Conservation (phyloP, 2,888 invertebrate species). For the Hoplodrina blanda region DNA sequence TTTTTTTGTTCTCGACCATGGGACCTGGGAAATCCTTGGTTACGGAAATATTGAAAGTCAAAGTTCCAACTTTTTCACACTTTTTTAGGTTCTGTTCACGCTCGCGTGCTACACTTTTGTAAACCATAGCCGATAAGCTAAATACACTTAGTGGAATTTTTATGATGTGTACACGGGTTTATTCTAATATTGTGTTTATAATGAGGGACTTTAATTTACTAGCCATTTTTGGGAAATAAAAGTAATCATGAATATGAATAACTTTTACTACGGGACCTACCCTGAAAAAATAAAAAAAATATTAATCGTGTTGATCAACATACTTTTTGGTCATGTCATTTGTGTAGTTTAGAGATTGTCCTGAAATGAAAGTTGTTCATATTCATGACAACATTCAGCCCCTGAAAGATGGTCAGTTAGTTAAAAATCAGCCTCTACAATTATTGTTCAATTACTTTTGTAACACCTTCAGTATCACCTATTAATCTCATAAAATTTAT, state of each 20-base stretch:
- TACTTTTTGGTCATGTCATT: too few species aligned
- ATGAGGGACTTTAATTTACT: background rate
- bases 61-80: too few species aligned
- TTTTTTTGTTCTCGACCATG: too few species aligned
- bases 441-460: background rate
- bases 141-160: constrained; percentile 4
- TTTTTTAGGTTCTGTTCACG: background rate
- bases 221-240: background rate
- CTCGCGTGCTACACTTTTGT: background rate
- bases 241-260: background rate
- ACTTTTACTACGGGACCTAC: background rate
- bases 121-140: constrained; percentile 1
- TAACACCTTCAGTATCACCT: constrained; percentile 13
- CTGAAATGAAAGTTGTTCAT: background rate
- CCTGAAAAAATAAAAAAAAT: background rate
- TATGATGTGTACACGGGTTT: constrained; percentile 26
- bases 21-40: too few species aligned
- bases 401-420: background rate
- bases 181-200: background rate
- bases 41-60: too few species aligned
- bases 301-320: too few species aligned
- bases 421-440: background rate
- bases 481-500: constrained; percentile 30
- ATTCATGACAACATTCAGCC: background rate
- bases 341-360: background rate